A percentile compares a stretch with the other conserved stretches of the same genome.
Conservation (phyloP, 1,140 invertebrate genomes). For the Drosophila nigromelanica region DNA sequence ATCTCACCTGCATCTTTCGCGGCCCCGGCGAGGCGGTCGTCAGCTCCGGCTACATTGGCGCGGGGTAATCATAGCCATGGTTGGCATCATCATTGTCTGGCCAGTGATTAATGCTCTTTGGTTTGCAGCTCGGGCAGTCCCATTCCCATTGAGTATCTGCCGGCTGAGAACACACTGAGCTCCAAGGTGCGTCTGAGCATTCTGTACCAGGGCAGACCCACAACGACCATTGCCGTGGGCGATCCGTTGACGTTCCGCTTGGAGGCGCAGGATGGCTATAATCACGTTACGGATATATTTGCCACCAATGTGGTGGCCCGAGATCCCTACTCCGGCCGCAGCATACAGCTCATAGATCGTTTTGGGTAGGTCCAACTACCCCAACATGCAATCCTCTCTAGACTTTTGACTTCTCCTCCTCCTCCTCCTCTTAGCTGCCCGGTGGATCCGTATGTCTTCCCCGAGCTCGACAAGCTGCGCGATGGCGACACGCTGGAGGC, state of each 20-base stretch:
- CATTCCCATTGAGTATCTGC: slow-evolving; percentile 95
- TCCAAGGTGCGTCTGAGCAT: slow-evolving; percentile 93
- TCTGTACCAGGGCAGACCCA: slow-evolving; percentile 94
- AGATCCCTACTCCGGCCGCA: slow-evolving; percentile 95
- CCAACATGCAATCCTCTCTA: not conserved
- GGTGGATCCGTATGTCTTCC: slow-evolving; percentile 96
- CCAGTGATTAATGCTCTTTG: slow-evolving; percentile 10
- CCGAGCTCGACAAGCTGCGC: slow-evolving; percentile 92
- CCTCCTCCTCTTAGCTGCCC: slow-evolving; percentile 87
- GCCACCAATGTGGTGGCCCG: slow-evolving; percentile 96
- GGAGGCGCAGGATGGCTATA: slow-evolving; percentile 95
- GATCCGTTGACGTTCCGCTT: slow-evolving; percentile 95
- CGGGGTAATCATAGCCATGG: slow-evolving; percentile 87
- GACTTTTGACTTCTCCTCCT: not conserved
- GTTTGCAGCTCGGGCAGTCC: slow-evolving; percentile 91
- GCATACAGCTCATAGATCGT: slow-evolving; percentile 94
- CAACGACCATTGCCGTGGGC: slow-evolving; percentile 96
- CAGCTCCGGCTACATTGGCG: slow-evolving; percentile 96
- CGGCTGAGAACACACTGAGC: slow-evolving; percentile 94
- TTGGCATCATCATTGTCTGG: not conserved
- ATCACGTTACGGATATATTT: slow-evolving; percentile 95
- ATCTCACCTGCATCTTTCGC: slow-evolving; percentile 94
- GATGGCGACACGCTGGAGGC: slow-evolving; percentile 95
- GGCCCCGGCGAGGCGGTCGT: slow-evolving; percentile 96
- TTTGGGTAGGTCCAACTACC: slow-evolving; percentile 86